Evolutionary conservation across 2,888 invertebrate genomes (phyloP), one percentile per base, ranked within the genome.

Genomic region (Trissoscelio sp.): DNA sequence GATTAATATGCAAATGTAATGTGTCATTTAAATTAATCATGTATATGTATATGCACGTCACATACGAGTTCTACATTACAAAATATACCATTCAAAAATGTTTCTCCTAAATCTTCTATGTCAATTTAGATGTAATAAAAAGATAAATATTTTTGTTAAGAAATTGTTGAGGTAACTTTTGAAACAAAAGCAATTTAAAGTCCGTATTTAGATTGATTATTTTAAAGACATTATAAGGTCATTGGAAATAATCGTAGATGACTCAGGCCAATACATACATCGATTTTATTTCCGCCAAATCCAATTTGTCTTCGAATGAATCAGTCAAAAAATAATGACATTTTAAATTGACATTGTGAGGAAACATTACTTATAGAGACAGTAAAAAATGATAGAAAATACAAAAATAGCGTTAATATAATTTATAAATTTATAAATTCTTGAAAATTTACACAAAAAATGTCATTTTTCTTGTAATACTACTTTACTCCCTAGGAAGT

Each of bases 21-120:
- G 55, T 64, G 42, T 51, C 62, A 62, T 51, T 62, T 39, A 14
- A 60, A 53, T 62, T 62, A 72, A 72, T 72, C 53, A 53, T 24
- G 24, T 22, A 14, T n/a, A 4, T 24, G 11, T n/a, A n/a, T n/a
- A n/a, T 62, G 31, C 9, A 31, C 31, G 31, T 18, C 51, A 51
- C 14, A 39, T 14, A 28, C 28, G 6, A 28, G 6, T 37, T 37
- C 11, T 37, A 4, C 37, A 4, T 11, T 37, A 37, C 2, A 37
- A 37, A 28, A 28, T 28, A 3, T 28, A 28, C 4, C 28, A 28
- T n/a, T n/a, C n/a, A n/a, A n/a, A n/a, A n/a, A n/a, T n/a, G n/a
- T n/a, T n/a, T n/a, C n/a, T n/a, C n/a, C n/a, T n/a, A n/a, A n/a
- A n/a, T n/a, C n/a, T n/a, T n/a, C n/a, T n/a, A n/a, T n/a, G n/a